phyloP scores from a whole-genome alignment of 2,797 vertebrate species.

The Martes flavigula region DNA sequence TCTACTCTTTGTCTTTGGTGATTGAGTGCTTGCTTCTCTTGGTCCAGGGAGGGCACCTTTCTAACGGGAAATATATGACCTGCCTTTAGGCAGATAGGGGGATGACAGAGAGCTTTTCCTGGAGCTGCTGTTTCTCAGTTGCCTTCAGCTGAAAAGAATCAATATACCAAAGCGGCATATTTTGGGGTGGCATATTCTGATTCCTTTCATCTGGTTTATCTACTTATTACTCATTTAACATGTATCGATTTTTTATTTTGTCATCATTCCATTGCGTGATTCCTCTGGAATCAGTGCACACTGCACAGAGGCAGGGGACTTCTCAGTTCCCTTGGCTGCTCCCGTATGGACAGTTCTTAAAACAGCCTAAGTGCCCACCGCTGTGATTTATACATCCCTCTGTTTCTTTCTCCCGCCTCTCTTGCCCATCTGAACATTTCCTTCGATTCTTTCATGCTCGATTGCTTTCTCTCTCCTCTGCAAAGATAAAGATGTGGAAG shows the following conservation, averaged over 20 bases:
- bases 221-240: neutral
- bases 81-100: neutral
- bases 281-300: neutral
- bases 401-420: neutral
- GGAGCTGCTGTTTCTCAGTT: neutral
- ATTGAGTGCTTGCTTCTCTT: neutral
- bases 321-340: neutral
- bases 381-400: neutral
- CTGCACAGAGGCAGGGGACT: neutral
- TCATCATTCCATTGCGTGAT: neutral
- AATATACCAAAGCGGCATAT: neutral
- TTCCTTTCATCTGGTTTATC: neutral
- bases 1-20: neutral
- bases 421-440: neutral
- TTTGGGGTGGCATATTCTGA: neutral
- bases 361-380: too few relatives aligned
- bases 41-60: neutral
- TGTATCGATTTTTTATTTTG: neutral
- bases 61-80: neutral
- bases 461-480: neutral
- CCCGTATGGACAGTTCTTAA: neutral
- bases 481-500: neutral
- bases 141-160: neutral
- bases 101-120: neutral
- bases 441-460: neutral